Base-by-base conservation (phyloP, 2,888 invertebrate genomes). In the Leptinotarsa tumamoca region DNA sequence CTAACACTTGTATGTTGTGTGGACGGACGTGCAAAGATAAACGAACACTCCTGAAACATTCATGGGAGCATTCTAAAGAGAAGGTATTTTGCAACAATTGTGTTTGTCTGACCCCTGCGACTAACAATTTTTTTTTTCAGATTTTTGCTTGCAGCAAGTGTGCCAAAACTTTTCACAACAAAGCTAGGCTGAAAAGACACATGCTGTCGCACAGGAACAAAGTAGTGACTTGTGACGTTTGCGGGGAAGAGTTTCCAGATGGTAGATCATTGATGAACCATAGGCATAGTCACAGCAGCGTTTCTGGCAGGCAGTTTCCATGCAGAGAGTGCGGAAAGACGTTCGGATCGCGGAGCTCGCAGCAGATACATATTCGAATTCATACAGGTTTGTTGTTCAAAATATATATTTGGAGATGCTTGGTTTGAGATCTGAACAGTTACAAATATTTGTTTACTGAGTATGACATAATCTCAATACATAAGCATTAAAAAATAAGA, bases 321-420 rank as follows among this genome's bases (percentile, higher is more conserved):
- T 96, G 95, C 84, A 90, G 92, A 80, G 95, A 95, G 83, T 96
- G 96, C 84, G 95, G 95, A 80, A 96, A 96, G 86, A 95, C 95
- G 18, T 96, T 96, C 85, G 95, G 95, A 0, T 95, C 95, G 18
- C 92, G 95, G 15, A 95, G 95, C 83, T 95, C 95, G 0, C 95
- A 95, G 83, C 95, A 96, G 89, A 96, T 96, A 82, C 96, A 96
- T 87, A 92, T 95, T 69, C 92, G 96, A 67, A 95, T 96, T 80
- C 96, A 96, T 85, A 96, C 96, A 0, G 85, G 82, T 82, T 73
- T 67, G 68, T 49, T 27, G 33, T 61, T 61, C 4, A 54, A 21
- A 17, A 52, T 17, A 52, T 17, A 52, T 52, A 43, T 43, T 33
- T 33, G 33, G 2, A 2, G 33, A 2, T 33, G 33, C 33, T 33